phyloP scores from a whole-genome alignment of 2,888 invertebrate species.

The Pseudococcus viburni region DNA sequence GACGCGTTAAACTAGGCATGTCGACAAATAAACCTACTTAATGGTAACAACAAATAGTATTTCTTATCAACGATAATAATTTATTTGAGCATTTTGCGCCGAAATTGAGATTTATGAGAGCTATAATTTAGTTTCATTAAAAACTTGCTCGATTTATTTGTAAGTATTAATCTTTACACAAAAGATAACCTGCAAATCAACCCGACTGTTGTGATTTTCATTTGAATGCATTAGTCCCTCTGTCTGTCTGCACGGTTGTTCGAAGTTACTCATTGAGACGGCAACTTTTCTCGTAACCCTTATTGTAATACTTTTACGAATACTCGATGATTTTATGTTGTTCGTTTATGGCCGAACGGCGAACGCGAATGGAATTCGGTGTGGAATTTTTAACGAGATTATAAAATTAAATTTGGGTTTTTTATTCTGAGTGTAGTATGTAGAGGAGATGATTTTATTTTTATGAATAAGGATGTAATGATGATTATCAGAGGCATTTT shows the following conservation, averaged over 20 bases:
- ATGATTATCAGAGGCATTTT: not conserved
- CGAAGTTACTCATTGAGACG: conserved; percentile 4
- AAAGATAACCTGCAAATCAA: conserved; percentile 13
- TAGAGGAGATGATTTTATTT: not conserved
- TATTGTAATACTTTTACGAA: not conserved
- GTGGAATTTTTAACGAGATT: not conserved
- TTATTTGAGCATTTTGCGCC: not conserved
- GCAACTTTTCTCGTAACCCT: not conserved
- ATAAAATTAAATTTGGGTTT: conserved; percentile 18
- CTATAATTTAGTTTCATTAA: not conserved
- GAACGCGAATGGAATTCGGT: not conserved
- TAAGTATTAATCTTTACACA: not conserved
- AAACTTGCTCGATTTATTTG: conserved; percentile 12
- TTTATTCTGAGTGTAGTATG: not conserved
- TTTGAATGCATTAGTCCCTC: conserved; percentile 1
- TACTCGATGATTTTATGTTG: not conserved
- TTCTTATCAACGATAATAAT: conserved; percentile 8
- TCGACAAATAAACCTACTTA: conserved; percentile 12
- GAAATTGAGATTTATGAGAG: conserved; percentile 27
- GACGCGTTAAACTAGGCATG: not conserved
- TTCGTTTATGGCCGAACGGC: conserved; percentile 13
- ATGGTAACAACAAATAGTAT: not conserved
- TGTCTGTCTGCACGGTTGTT: not conserved
- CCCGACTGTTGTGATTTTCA: not conserved
- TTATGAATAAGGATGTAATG: not conserved